phyloP scores from a whole-genome alignment of 1,140 invertebrate species.

The Drosophila oshimai region DNA sequence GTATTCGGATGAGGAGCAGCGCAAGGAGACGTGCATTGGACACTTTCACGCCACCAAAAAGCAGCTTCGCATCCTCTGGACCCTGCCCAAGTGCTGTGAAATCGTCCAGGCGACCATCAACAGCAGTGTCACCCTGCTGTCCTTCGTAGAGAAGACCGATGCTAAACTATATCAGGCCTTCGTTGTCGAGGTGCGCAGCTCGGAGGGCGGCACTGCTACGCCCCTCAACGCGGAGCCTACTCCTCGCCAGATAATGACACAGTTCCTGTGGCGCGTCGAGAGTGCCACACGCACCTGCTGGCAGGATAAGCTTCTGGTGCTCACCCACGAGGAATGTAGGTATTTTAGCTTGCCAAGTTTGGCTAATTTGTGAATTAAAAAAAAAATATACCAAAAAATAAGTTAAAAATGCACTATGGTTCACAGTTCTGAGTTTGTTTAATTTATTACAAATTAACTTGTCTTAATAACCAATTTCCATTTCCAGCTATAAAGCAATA shows the following conservation, averaged over 20 bases:
- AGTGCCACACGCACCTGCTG: constrained; percentile 84
- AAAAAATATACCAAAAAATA: no score
- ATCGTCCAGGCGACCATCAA: constrained; percentile 91
- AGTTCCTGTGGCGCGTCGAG: constrained; percentile 90
- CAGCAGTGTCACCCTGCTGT: constrained; percentile 86
- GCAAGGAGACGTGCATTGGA: constrained; percentile 56
- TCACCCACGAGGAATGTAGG: constrained; percentile 92
- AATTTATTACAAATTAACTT: no score
- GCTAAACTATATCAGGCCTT: constrained; percentile 83
- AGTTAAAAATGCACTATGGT: no score
- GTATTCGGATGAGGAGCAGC: constrained; percentile 67
- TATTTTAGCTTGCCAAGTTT: constrained; percentile 27
- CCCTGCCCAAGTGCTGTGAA: constrained; percentile 86
- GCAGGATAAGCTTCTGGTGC: constrained; percentile 88
- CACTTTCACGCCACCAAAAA: constrained; percentile 84
- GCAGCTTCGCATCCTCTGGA: constrained; percentile 85
- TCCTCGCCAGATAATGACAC: constrained; percentile 88
- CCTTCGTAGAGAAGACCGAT: constrained; percentile 86
- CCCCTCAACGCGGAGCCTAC: constrained; percentile 82
- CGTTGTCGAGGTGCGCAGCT: constrained; percentile 85
- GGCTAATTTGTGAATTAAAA: no score
- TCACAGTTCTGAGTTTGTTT: no score
- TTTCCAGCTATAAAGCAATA: constrained; percentile 67
- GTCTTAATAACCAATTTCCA: neutral
- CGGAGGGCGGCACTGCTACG: constrained; percentile 83